Evolutionary conservation across 2,888 invertebrate genomes (phyloP).

Genomic region (Polydrusus pterygomalis): DNA sequence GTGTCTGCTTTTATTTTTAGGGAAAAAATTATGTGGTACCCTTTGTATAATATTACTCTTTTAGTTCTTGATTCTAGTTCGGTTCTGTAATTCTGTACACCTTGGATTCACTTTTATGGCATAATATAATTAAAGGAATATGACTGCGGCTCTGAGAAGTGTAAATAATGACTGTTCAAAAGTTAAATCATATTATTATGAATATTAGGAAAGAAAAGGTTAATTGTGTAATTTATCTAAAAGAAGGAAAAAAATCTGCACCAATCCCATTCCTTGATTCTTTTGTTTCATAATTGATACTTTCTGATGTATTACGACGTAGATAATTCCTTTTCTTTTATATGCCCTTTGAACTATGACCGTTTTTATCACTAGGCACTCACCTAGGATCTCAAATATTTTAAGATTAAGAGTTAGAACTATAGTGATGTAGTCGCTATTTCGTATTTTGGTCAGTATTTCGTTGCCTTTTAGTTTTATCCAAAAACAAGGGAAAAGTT

Average conservation of each 20-base stretch:
- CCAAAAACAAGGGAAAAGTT: no score
- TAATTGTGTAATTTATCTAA: conserved; percentile 40
- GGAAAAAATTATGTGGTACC: no score
- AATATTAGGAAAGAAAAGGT: conserved; percentile 30
- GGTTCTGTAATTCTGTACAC: conserved; percentile 23
- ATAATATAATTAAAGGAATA: conserved; percentile 41
- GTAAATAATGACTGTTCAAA: conserved; percentile 40
- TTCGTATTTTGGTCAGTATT: no score
- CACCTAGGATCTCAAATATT: no score
- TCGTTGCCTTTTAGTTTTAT: no score
- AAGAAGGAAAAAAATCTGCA: conserved; percentile 17
- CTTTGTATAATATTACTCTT: no score
- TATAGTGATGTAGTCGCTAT: no score
- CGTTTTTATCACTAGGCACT: no score
- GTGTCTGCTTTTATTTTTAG: no score
- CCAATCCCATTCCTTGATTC: conserved; percentile 22
- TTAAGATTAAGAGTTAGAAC: no score
- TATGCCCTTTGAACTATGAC: no score
- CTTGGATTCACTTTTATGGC: conserved; percentile 38
- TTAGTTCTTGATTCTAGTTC: neutral
- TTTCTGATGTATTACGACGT: neutral
- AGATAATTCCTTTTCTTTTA: neutral
- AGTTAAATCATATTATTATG: conserved; percentile 34
- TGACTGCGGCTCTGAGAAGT: conserved; percentile 26
- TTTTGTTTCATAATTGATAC: conserved; percentile 7